Percentiles rank a stretch among this genome's conserved stretches.
Conservation (phyloP, 2,113 vertebrate species). For the Laticauda colubrina region DNA sequence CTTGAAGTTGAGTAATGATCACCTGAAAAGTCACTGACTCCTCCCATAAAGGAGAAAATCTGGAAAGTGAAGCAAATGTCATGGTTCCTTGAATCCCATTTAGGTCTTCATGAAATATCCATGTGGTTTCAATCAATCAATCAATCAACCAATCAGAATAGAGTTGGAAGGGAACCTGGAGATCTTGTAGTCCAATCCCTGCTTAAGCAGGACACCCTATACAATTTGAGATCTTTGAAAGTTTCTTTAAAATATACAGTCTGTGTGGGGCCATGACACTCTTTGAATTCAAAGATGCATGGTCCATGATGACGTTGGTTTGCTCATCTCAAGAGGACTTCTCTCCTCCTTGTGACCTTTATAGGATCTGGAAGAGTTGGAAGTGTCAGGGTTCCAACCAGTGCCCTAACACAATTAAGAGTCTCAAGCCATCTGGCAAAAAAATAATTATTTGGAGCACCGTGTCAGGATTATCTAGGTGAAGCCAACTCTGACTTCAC, state of each 20-base stretch:
- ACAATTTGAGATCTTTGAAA: background rate
- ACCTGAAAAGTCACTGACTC: background rate
- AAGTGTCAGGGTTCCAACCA: background rate
- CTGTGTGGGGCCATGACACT: background rate
- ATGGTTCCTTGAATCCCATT: background rate
- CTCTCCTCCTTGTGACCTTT: background rate
- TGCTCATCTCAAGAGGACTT: background rate
- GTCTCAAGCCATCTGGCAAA: no score
- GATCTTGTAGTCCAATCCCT: background rate
- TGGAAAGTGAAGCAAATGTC: background rate
- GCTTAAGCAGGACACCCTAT: background rate
- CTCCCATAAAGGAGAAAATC: background rate
- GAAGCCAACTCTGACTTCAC: no score
- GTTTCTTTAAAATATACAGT: background rate
- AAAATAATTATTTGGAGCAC: no score
- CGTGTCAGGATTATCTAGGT: no score
- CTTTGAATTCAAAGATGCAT: background rate
- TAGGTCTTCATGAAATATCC: background rate
- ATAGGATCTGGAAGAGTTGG: background rate
- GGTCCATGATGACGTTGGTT: background rate
- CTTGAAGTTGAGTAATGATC: background rate
- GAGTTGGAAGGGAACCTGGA: background rate
- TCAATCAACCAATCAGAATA: background rate
- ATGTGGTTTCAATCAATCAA: background rate
- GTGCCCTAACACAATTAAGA: no score